These are phyloP conservation scores for Hemicentrotus pulcherrimus DNA, from an alignment of 35 echinoderm and acorn worm genomes.

Conservation along the genomic window DNA sequence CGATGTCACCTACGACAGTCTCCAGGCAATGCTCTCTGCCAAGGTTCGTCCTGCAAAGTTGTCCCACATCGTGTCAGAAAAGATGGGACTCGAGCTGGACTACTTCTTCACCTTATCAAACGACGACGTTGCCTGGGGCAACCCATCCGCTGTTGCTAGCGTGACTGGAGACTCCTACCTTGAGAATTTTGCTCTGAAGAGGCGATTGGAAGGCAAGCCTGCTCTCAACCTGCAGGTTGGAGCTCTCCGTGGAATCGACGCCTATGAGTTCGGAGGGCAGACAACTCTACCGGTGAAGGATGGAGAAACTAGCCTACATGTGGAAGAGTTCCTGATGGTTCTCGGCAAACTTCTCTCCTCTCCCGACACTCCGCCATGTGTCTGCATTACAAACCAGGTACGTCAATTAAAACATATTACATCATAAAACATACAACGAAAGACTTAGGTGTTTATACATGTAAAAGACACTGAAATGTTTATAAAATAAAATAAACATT, in stretches of 20 bases:
- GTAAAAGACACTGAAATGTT: too few species aligned
- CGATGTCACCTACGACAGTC: slow-evolving; percentile 3
- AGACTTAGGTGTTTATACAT: too few species aligned
- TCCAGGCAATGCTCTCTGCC: slow-evolving; percentile 39
- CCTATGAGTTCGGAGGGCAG: slow-evolving; percentile 52
- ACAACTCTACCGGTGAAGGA: slow-evolving; percentile 46
- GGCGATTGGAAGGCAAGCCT: slow-evolving; percentile 60
- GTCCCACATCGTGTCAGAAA: slow-evolving; percentile 60
- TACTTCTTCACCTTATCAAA: slow-evolving; percentile 71
- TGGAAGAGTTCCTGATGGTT: slow-evolving; percentile 76
- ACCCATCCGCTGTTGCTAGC: slow-evolving; percentile 58
- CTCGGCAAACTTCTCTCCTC: slow-evolving; percentile 68
- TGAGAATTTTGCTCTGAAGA: slow-evolving; percentile 55
- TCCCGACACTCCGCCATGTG: slow-evolving; percentile 49
- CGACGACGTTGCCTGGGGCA: slow-evolving; percentile 62
- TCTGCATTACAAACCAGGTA: slow-evolving; percentile 86
- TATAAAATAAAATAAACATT: too few species aligned
- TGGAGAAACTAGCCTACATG: slow-evolving; percentile 64
- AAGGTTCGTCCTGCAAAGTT: slow-evolving; percentile 54
- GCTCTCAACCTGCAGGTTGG: slow-evolving; percentile 74
- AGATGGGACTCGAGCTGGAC: slow-evolving; percentile 60
- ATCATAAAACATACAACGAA: too few species aligned
- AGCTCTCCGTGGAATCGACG: slow-evolving; percentile 63
- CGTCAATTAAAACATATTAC: too few species aligned
- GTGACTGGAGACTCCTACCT: slow-evolving; percentile 58